These are phyloP conservation scores for Microvelia longipes DNA, from an alignment of 1,140 invertebrate species.

Conservation along the genomic window DNA sequence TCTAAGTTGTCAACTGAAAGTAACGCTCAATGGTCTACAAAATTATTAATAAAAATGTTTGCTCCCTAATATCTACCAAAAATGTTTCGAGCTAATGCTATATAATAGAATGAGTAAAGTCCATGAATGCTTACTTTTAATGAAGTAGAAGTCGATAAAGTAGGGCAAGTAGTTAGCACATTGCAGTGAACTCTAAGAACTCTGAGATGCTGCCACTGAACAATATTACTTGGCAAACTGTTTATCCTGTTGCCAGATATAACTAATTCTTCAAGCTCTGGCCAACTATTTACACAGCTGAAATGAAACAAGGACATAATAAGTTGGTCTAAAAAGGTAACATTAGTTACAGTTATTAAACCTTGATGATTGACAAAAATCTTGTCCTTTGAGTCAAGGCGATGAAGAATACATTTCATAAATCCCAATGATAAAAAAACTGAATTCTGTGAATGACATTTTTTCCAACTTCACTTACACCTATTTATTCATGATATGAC, in stretches of 20 bases:
- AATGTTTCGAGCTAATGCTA: too few relatives aligned
- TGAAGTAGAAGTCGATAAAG: slow-evolving; percentile 51
- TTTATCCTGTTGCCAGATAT: slow-evolving; percentile 65
- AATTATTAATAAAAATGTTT: too few relatives aligned
- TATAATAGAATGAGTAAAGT: too few relatives aligned
- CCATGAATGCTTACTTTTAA: slow-evolving; percentile 54
- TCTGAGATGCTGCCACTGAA: slow-evolving; percentile 48
- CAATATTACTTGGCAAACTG: slow-evolving; percentile 57
- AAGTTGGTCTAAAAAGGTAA: too few relatives aligned
- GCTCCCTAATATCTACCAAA: too few relatives aligned
- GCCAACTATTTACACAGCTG: slow-evolving; percentile 54
- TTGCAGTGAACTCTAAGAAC: slow-evolving; percentile 70
- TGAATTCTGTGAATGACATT: too few relatives aligned
- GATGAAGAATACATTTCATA: neutral
- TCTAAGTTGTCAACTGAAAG: too few relatives aligned
- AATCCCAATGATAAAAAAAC: neutral
- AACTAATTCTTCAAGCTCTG: slow-evolving; percentile 62
- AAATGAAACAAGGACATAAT: slow-evolving; percentile 14
- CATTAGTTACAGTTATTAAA: too few relatives aligned
- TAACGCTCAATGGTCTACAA: too few relatives aligned
- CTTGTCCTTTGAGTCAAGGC: neutral
- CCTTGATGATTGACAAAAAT: neutral
- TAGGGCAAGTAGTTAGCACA: slow-evolving; percentile 52
- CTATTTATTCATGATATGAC: too few relatives aligned
- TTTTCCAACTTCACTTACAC: too few relatives aligned